These are phyloP conservation scores for Fulmarus glacialis DNA, from an alignment of 2,113 vertebrate genomes.

Conservation along the genomic window DNA sequence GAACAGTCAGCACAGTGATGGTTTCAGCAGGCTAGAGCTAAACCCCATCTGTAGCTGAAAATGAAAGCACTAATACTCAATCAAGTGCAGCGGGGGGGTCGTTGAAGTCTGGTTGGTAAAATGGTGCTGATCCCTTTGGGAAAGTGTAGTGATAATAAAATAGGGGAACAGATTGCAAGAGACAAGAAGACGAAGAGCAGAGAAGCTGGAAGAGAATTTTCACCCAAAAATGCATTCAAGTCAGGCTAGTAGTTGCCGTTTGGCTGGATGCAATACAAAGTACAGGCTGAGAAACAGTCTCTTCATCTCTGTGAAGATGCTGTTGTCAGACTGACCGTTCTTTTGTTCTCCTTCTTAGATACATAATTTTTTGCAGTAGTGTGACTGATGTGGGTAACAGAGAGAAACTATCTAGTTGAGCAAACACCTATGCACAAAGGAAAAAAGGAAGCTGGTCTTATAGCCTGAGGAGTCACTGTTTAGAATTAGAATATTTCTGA, in stretches of 20 bases:
- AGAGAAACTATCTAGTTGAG: neutral
- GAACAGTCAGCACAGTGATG: neutral
- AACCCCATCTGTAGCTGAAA: neutral
- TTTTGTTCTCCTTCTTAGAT: neutral
- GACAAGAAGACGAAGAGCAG: neutral
- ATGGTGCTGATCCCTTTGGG: neutral
- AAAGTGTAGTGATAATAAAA: neutral
- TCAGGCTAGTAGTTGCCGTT: neutral
- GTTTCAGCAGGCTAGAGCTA: neutral
- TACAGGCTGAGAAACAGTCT: neutral
- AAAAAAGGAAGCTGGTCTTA: neutral
- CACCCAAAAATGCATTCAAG: neutral
- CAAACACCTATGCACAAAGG: neutral
- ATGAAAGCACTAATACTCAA: neutral
- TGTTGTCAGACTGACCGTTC: neutral
- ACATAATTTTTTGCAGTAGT: neutral
- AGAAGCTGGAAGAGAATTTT: neutral
- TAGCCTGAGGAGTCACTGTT: neutral
- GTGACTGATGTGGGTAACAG: neutral
- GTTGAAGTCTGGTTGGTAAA: neutral
- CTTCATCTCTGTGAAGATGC: neutral
- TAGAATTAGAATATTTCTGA: neutral
- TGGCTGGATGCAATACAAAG: neutral
- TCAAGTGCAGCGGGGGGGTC: fast-evolving
- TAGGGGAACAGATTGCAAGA: neutral